phyloP scores from a whole-genome alignment of 2,797 vertebrate genomes.

The Podargus strigoides region DNA sequence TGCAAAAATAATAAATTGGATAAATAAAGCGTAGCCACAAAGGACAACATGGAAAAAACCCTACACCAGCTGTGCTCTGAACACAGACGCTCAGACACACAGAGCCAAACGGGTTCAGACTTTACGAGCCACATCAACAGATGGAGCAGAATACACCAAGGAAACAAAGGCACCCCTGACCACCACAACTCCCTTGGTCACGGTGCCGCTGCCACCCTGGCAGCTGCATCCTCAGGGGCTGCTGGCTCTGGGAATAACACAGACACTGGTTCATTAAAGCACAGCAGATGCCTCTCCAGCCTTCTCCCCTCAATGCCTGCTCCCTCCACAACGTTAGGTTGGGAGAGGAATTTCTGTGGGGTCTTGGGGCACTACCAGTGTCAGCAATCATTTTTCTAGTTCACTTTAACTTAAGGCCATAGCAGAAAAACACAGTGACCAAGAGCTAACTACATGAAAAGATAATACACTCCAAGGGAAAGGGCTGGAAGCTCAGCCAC shows the following conservation, averaged over 20 bases:
- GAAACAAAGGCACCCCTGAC: background rate
- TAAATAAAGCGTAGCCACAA: conserved; percentile 29
- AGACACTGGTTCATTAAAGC: background rate
- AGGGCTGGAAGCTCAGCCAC: background rate
- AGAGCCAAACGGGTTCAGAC: background rate
- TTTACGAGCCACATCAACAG: background rate
- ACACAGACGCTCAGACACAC: background rate
- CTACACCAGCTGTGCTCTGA: background rate
- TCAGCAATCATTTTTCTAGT: background rate
- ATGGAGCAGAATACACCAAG: background rate
- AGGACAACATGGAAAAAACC: conserved; percentile 43
- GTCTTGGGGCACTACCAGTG: background rate
- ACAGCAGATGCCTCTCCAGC: background rate
- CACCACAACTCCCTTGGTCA: accelerated
- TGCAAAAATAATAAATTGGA: conserved; percentile 21
- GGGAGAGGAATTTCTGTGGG: background rate
- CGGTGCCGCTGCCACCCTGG: background rate
- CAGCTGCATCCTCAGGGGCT: background rate
- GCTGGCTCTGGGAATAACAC: background rate
- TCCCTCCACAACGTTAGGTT: background rate
- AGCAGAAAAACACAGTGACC: background rate
- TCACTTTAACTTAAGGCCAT: background rate
- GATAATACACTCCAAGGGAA: background rate
- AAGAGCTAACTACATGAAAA: background rate
- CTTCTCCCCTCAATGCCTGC: background rate